phyloP scores from a whole-genome alignment of 2,888 invertebrate species.

The Ormyrus nitidulus region DNA sequence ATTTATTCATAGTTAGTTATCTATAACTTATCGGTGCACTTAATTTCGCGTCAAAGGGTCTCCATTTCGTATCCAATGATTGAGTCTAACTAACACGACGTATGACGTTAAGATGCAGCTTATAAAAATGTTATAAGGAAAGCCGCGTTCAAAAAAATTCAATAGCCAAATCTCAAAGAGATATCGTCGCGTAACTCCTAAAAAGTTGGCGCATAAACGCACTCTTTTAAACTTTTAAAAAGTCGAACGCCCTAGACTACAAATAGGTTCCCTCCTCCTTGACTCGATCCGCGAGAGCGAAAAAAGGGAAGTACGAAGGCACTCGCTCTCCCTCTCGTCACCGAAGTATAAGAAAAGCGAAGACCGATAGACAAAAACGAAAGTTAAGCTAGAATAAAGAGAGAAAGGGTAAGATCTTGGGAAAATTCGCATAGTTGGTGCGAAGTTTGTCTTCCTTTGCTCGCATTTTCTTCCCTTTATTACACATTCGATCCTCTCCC shows the following conservation, averaged over 20 bases:
- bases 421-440: conserved; percentile 46
- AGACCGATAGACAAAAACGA: conserved; percentile 13
- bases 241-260: conserved; percentile 40
- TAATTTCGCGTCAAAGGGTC: too few relatives aligned
- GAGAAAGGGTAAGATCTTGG: conserved; percentile 2
- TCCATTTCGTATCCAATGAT: too few relatives aligned
- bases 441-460: conserved; percentile 44
- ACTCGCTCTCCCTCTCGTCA: not conserved
- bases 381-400: conserved; percentile 33
- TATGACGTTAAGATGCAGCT: too few relatives aligned
- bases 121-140: too few relatives aligned
- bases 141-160: conserved; percentile 1
- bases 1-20: too few relatives aligned
- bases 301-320: conserved; percentile 28
- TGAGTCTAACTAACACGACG: too few relatives aligned
- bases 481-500: conserved; percentile 25
- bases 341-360: conserved; percentile 34
- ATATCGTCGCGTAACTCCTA: not conserved
- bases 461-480: conserved; percentile 28
- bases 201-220: conserved; percentile 44
- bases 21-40: too few relatives aligned
- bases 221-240: conserved; percentile 41
- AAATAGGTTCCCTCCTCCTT: conserved; percentile 36
- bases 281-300: conserved; percentile 43
- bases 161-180: conserved; percentile 31